Evolutionary conservation across 2,797 vertebrate genomes (phyloP).

Genomic region (Sebastes elongatus): DNA sequence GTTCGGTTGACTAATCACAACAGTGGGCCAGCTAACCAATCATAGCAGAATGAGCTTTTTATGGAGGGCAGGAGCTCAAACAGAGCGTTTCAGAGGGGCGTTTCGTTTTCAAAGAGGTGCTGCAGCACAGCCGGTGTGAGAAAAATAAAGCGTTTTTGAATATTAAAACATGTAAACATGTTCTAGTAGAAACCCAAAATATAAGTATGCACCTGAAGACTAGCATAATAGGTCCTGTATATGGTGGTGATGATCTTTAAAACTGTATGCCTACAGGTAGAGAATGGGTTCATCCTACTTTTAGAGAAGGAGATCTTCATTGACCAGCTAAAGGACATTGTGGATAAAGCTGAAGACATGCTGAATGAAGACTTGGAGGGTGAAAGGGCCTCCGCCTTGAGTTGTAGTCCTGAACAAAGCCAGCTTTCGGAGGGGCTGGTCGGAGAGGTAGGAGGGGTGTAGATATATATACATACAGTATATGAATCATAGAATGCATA

Average conservation of each 20-base stretch:
- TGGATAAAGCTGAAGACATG: slow-evolving; percentile 99
- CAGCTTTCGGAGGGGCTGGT: slow-evolving; percentile 62
- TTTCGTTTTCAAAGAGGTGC: too few relatives aligned
- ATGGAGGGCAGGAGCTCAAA: too few relatives aligned
- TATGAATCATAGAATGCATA: not conserved
- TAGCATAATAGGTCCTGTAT: too few relatives aligned
- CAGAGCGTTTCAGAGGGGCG: too few relatives aligned
- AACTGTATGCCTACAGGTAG: slow-evolving; percentile 83
- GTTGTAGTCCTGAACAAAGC: slow-evolving; percentile 85
- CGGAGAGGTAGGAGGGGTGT: slow-evolving; percentile 72
- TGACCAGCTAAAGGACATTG: slow-evolving; percentile 97
- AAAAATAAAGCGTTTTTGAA: too few relatives aligned
- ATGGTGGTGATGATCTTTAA: not conserved
- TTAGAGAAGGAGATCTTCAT: slow-evolving; percentile 96
- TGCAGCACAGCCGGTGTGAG: too few relatives aligned
- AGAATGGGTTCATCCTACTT: slow-evolving; percentile 95
- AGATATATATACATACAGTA: not conserved
- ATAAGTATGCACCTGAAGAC: too few relatives aligned
- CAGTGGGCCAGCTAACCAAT: too few relatives aligned
- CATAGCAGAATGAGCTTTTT: too few relatives aligned
- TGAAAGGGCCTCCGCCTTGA: slow-evolving; percentile 86
- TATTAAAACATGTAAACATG: too few relatives aligned
- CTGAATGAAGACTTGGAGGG: slow-evolving; percentile 92
- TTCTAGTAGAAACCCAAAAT: too few relatives aligned
- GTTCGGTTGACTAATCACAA: too few relatives aligned